These are phyloP conservation scores for Microplitis manilae DNA, from an alignment of 2,888 invertebrate genomes.

Conservation along the genomic window DNA sequence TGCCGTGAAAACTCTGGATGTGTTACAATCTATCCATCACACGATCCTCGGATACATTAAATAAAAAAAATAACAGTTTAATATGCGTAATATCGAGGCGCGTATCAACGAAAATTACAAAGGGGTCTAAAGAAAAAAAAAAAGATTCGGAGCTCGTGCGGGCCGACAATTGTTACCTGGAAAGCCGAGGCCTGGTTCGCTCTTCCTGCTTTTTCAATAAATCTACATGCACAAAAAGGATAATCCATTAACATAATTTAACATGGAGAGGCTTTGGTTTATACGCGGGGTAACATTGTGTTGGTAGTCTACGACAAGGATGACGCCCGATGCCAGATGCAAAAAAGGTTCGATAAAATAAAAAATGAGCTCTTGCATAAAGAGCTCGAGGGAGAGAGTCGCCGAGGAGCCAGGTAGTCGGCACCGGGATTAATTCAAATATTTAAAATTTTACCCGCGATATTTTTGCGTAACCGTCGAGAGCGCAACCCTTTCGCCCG, in stretches of 20 bases:
- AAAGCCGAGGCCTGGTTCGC: conserved; percentile 43
- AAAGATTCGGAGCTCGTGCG: neutral
- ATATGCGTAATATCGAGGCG: conserved; percentile 58
- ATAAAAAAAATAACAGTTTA: conserved; percentile 3
- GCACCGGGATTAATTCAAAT: conserved; percentile 68
- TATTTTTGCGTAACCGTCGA: conserved; percentile 67
- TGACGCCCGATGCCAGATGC: conserved; percentile 66
- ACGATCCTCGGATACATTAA: neutral
- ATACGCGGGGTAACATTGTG: conserved; percentile 65
- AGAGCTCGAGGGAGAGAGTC: conserved; percentile 62
- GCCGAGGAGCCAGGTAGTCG: conserved; percentile 60
- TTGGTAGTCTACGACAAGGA: conserved; percentile 44
- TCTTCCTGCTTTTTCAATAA: neutral
- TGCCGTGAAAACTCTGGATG: neutral
- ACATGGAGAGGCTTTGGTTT: conserved; percentile 62
- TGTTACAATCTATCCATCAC: neutral
- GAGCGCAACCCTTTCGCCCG: conserved; percentile 40
- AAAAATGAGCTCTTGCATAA: conserved; percentile 30
- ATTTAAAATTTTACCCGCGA: conserved; percentile 67
- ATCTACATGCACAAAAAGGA: conserved; percentile 60
- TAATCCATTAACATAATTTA: conserved; percentile 73
- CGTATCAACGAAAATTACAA: conserved; percentile 60
- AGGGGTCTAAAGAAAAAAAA: conserved; percentile 43
- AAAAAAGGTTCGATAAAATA: conserved; percentile 60
- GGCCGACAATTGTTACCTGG: conserved; percentile 51